Base-by-base conservation (phyloP, 2,797 vertebrate species). In the Sylvia borin region DNA sequence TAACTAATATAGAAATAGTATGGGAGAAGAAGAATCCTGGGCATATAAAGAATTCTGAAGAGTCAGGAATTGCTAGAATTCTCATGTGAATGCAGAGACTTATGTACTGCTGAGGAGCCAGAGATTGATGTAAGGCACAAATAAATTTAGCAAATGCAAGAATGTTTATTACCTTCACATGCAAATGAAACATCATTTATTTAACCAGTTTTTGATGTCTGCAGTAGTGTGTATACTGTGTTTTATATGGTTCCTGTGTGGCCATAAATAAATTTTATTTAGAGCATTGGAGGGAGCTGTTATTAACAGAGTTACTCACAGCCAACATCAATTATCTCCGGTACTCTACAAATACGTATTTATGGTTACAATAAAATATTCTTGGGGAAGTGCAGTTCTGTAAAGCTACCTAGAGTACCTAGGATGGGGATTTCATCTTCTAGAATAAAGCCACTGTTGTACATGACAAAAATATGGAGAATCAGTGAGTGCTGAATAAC, bases 251-350 rank as follows among this genome's bases (percentile, higher is more conserved):
- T 64, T 94, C 70, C 83, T 92, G 5, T 68, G 90, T 95, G 75
- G 17, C 73, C 66, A 88, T 95, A 96, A 95, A 97, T 96, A 95
- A 86, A 77, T 85, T 88, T 95, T 93, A 94, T 93, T 96, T 91
- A 93, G 82, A 95, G 61, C 61, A 38, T 87, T 75, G 66, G 73
- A 96, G 48, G 66, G 72, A 95, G 85, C 55, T 65, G 80, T 89
- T 97, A 87, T 93, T 93, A 96, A 91, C 31, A 18, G 73, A 86
- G 88, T 95, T 96, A 81, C 65, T 92, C 74, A 58, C 45, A 78
- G 89, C 85, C 72, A 95, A 55, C 90, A 96, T 97, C 81, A 96
- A 92, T 95, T 94, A 94, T 94, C 72, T 66, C 75, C 85, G 86
- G 32, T 79, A 91, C 88, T 94, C 70, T 76, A 84, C 72, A 91